phyloP scores from a whole-genome alignment of 2,113 vertebrate genomes.

The Balaenoptera acutorostrata region DNA sequence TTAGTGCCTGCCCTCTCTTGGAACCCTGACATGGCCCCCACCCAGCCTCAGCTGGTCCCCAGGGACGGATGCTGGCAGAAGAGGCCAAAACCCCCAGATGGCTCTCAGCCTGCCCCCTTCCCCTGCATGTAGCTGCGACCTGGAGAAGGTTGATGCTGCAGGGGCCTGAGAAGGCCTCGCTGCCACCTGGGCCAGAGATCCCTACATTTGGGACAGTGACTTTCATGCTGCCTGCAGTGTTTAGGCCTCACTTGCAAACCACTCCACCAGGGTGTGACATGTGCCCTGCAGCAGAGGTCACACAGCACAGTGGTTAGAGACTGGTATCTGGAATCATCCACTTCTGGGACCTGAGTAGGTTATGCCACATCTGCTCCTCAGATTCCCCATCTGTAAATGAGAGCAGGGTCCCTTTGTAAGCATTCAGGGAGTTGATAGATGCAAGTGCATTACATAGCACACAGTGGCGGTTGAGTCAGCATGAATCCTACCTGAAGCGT shows the following conservation, averaged over 20 bases:
- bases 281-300: not conserved
- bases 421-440: not conserved
- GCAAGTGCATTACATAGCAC: not conserved
- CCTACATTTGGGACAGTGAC: not conserved
- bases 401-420: not conserved
- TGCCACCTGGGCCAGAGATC: not conserved
- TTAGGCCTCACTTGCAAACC: not conserved
- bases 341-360: not conserved
- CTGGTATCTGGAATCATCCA: not conserved
- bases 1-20: not conserved
- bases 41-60: not conserved
- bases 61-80: not conserved
- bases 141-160: not conserved
- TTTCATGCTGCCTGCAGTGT: not conserved
- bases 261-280: not conserved
- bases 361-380: not conserved
- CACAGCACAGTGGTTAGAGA: not conserved
- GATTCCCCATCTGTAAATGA: not conserved
- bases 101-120: not conserved
- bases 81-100: not conserved
- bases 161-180: accelerated
- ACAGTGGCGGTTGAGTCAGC: not conserved
- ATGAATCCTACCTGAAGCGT: not conserved
- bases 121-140: not conserved
- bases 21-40: not conserved